Evolutionary conservation across 2,113 vertebrate species (phyloP).

Genomic region (Bos taurus): ARS-UCD2.0 NC_037357.1:132153501-132154000

Average conservation of each 20-base stretch:
- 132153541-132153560: not conserved
- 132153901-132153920: constrained; percentile 29
- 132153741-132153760: constrained; percentile 43
- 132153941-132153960: constrained; percentile 52
- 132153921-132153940: constrained; percentile 55
- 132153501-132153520: not conserved
- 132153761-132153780: constrained; percentile 24
- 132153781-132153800: constrained; percentile 18
- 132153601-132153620: not conserved
- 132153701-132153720: not conserved
- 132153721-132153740: not conserved
- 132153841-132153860: constrained; percentile 18
- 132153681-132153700: constrained; percentile 14
- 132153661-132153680: not conserved
- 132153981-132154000: constrained; percentile 1
- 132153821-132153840: constrained; percentile 46
- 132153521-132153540: not conserved
- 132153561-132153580: not conserved
- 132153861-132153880: constrained; percentile 42
- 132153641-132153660: not conserved
- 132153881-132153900: constrained; percentile 9
- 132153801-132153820: not conserved
- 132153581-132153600: not conserved
- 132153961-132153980: not conserved
- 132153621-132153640: not conserved